phyloP scores from a whole-genome alignment of 2,113 vertebrate genomes.

The Puntigrus tetrazona region DNA sequence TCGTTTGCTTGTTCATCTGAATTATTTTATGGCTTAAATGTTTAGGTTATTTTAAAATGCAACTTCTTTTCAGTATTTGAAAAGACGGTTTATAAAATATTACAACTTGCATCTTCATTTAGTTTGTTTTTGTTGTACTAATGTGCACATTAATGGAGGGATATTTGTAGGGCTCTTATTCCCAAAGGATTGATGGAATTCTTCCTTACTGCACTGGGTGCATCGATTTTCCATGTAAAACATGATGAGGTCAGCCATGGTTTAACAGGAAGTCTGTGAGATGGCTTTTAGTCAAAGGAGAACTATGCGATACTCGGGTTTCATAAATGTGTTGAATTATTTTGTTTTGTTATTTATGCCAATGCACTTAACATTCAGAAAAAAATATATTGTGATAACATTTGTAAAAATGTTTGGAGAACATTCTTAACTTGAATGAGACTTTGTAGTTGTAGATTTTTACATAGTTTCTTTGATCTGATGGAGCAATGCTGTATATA shows the following conservation, averaged over 20 bases:
- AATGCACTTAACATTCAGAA: neutral
- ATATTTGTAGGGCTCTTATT: slow-evolving; percentile 39
- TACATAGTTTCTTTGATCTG: neutral
- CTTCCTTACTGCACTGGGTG: slow-evolving; percentile 57
- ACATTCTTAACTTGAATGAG: neutral
- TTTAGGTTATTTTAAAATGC: neutral
- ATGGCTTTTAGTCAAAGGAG: slow-evolving; percentile 16
- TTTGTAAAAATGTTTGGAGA: neutral
- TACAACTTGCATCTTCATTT: neutral
- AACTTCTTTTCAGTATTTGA: neutral
- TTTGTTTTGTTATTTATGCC: slow-evolving; percentile 14
- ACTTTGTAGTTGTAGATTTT: neutral
- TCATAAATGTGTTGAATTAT: neutral
- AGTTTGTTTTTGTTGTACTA: neutral
- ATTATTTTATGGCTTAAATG: neutral
- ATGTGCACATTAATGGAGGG: neutral
- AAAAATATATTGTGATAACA: neutral
- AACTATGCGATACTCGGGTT: neutral
- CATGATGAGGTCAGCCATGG: slow-evolving; percentile 51
- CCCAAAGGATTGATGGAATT: slow-evolving; percentile 62
- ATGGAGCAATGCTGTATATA: neutral
- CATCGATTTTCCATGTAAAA: slow-evolving; percentile 66
- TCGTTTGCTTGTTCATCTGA: neutral
- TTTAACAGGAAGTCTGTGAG: slow-evolving; percentile 57
- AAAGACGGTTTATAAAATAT: neutral